A percentile compares a stretch with the other conserved stretches of the same genome.
These are phyloP conservation scores for Callosobruchus maculatus DNA, from an alignment of 2,888 invertebrate species.

Conservation along the genomic window DNA sequence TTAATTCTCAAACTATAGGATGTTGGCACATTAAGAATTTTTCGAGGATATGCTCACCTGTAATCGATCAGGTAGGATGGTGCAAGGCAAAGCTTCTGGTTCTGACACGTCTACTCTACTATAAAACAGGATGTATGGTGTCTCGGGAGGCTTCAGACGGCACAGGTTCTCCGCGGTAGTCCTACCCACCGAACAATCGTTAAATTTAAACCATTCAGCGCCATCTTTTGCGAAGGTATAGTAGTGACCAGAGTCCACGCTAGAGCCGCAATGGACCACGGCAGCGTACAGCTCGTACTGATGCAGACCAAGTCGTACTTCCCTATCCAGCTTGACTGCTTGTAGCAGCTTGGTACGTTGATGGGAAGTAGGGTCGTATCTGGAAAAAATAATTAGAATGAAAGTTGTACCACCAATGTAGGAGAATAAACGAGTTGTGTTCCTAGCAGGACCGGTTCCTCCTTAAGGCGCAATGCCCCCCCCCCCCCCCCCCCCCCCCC, in stretches of 20 bases:
- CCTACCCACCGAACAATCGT: slow-evolving; percentile 69
- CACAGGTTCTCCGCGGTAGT: slow-evolving; percentile 61
- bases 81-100: slow-evolving; percentile 36
- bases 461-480: too few relatives aligned
- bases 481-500: too few relatives aligned
- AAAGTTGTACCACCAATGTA: too few relatives aligned
- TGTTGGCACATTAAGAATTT: too few relatives aligned
- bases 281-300: slow-evolving; percentile 75
- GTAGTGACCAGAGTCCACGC: slow-evolving; percentile 81
- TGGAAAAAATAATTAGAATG: too few relatives aligned
- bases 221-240: slow-evolving; percentile 75
- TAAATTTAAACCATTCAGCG: slow-evolving; percentile 73
- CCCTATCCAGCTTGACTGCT: slow-evolving; percentile 51
- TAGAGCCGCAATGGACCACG: slow-evolving; percentile 79
- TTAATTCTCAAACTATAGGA: too few relatives aligned
- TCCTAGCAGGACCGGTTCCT: too few relatives aligned
- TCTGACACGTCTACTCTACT: slow-evolving; percentile 44
- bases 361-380: slow-evolving; percentile 67
- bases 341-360: slow-evolving; percentile 78
- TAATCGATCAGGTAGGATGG: slow-evolving; percentile 34
- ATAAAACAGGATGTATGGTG: slow-evolving; percentile 83
- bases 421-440: too few relatives aligned
- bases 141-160: slow-evolving; percentile 65
- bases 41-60: slow-evolving; percentile 20
- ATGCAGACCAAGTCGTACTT: slow-evolving; percentile 55